Evolutionary conservation across 37 sponge, comb jelly and placozoan genomes (phyloP), one percentile per base, ranked within the genome.

Genomic region (Hormiphora californensis): DNA sequence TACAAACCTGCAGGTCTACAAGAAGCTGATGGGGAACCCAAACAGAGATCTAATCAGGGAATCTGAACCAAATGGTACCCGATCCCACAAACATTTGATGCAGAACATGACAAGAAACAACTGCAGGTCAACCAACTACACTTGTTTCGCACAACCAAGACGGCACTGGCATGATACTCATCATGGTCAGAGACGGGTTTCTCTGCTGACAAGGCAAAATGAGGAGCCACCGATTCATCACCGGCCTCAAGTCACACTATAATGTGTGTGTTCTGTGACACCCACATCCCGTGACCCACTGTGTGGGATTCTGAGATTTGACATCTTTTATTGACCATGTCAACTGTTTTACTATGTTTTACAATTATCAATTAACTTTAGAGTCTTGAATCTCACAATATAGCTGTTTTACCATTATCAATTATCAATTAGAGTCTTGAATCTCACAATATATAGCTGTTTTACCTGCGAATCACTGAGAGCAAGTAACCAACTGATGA

Each of bases 401-500:
- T n/a, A n/a, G n/a, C n/a, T n/a, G n/a, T n/a, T n/a, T n/a, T n/a
- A n/a, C n/a, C n/a, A n/a, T n/a, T n/a, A n/a, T n/a, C n/a, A n/a
- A n/a, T n/a, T n/a, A n/a, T n/a, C n/a, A n/a, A n/a, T n/a, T n/a
- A n/a, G n/a, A 53, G 17, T 53, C 54, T 53, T 19, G 19, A 53
- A 17, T 21, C 17, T 21, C 54, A 19, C 17, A 53, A 53, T 19
- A 53, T 21, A 53, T 19, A 62, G 8, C 11, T 31, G 15, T 12
- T 40, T 54, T 30, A 95, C 91, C 39, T 92, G 89, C 25, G 97
- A 96, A 67, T 91, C 92, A 53, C 91, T 90, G 55, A 94, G 88
- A 8, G 90, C 91, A 1, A 94, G 88, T 23, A 94, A 81, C 97
- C 97, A 96, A 7, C 88, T 59, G 27, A 94, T 85, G 54, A 96